Evolutionary conservation across 2,888 invertebrate species (phyloP).

Genomic region (Lottia gigantea): DNA sequence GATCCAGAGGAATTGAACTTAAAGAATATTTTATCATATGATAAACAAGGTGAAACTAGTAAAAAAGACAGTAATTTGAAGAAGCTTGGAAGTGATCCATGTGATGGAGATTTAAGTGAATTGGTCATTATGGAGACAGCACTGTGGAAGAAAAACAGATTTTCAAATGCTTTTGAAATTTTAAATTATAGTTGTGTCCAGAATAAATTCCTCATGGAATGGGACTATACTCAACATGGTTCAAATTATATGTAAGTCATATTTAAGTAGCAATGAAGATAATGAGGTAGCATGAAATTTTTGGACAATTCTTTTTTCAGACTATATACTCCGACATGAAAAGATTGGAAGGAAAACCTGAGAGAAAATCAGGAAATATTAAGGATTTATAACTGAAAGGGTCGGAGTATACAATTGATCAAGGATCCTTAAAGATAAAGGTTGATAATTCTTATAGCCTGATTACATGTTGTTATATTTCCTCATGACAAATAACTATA

Average conservation of each 20-base stretch:
- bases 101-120: neutral
- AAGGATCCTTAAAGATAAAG: too few species aligned
- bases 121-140: neutral
- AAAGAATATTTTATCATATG: neutral
- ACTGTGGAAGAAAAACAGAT: neutral
- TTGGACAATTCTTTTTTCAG: too few species aligned
- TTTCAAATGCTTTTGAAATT: neutral
- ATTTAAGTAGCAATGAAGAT: too few species aligned
- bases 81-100: neutral
- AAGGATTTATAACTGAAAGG: too few species aligned
- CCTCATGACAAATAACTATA: too few species aligned
- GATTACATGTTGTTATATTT: too few species aligned
- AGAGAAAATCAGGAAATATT: too few species aligned
- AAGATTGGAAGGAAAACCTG: too few species aligned
- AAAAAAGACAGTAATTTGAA: neutral
- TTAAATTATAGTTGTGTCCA: neutral
- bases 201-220: neutral
- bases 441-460: too few species aligned
- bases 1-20: neutral
- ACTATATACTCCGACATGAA: too few species aligned
- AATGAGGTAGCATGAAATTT: too few species aligned
- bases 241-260: slow-evolving; percentile 1
- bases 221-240: neutral
- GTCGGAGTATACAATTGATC: too few species aligned
- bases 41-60: neutral